Evolutionary conservation across 2,888 invertebrate genomes (phyloP), one percentile per base, ranked within the genome.

Genomic region (Aphodius sticticus): DNA sequence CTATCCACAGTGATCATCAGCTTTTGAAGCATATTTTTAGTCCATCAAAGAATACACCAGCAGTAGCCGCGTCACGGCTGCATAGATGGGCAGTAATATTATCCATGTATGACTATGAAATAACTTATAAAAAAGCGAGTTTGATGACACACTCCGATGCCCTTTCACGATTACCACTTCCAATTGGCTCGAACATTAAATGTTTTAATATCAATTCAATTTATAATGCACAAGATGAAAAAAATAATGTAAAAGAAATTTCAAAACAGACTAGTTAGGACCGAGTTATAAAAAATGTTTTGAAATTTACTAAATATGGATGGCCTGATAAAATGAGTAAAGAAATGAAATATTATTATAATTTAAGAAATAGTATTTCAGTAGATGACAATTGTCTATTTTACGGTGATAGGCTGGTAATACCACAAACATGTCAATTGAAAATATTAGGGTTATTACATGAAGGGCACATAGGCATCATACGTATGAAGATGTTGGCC

Each of bases 1-100:
- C 26, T 7, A 35, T 85, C 26, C 37, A 81, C 76, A 84, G 81
- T 9, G 86, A 87, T 77, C 81, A 82, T 79, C 77, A 38, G 78
- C 84, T 6, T 75, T 85, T 9, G 76, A 80, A 76, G 79, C 81
- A 12, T 38, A 83, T 86, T 16, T 83, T 85, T 37, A 80, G 83
- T 38, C 81, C 82, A 6, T 75, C 80, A 35, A 84, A 78, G 76
- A 38, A 75, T 16, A 83, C 81, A 5, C 82, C 83, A 0, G 7
- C 79, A 0, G 70, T 80, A 70, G 80, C 82, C 9, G 75, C 76
- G 9, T 70, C 79, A 9, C 53, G 80, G 69, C 15, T 80, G 12
- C 77, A 75, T 38, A 26, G 70, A 16, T 75, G 75, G 80, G 37
- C 37, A 75, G 77, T 53, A 37, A 79, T 69, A 74, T n/a, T n/a